These are phyloP conservation scores for Oscheius sp. DNA, from an alignment of 2,888 invertebrate genomes.

Conservation along the genomic window DNA sequence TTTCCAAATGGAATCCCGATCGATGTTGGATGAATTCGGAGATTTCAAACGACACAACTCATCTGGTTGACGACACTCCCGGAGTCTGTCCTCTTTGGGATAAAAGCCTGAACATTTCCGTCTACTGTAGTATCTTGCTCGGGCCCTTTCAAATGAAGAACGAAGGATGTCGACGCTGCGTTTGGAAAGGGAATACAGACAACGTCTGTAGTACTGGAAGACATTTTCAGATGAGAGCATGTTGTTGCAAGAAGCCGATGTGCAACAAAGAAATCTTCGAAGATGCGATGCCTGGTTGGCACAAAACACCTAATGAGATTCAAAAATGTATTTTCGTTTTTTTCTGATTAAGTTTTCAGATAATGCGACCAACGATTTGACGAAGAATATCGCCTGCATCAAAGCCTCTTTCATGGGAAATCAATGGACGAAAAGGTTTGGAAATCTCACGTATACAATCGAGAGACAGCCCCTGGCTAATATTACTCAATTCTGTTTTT, in stretches of 20 bases:
- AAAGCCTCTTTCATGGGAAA: background rate
- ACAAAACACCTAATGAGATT: background rate
- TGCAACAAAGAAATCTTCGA: background rate
- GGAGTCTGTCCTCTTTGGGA: background rate
- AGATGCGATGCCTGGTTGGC: slow-evolving; percentile 3
- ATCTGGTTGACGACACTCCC: background rate
- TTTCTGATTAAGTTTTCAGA: background rate
- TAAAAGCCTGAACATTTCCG: background rate
- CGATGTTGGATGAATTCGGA: background rate
- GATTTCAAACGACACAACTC: background rate
- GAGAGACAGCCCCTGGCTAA: background rate
- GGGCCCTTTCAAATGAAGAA: background rate
- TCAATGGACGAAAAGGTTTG: background rate
- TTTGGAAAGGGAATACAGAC: background rate
- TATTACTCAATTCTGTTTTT: background rate
- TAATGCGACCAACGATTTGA: background rate
- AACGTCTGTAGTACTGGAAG: background rate
- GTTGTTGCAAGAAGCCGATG: slow-evolving; percentile 1
- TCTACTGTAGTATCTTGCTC: background rate
- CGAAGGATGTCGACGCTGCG: background rate
- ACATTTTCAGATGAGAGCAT: background rate
- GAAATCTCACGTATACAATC: background rate
- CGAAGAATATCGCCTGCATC: background rate
- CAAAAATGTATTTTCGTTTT: background rate
- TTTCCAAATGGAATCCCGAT: background rate